Percentiles rank a stretch among this genome's conserved stretches.
Evolutionary conservation across 2,888 invertebrate genomes (phyloP).

Genomic region (Lithophane semibrunnea): DNA sequence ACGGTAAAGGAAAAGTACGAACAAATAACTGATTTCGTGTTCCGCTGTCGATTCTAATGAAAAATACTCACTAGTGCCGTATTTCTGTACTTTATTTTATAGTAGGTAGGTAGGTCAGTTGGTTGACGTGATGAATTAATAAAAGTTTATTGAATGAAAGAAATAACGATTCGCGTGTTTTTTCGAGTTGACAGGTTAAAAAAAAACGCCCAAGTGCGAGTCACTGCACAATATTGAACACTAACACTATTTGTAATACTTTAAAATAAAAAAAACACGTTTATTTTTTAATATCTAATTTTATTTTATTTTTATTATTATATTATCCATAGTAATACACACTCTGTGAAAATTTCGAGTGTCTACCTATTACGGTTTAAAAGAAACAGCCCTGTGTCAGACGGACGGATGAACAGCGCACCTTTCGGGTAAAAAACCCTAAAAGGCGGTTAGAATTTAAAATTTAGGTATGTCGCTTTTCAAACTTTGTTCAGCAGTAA

Average conservation of each 20-base stretch:
- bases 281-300: no score
- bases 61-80: conserved; percentile 1
- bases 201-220: not conserved
- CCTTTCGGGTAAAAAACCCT: not conserved
- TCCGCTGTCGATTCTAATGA: conserved; percentile 9
- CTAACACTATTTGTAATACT: no score
- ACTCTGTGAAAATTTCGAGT: no score
- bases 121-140: not conserved
- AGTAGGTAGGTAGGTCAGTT: not conserved
- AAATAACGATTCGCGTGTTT: no score
- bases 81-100: not conserved
- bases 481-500: not conserved
- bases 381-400: not conserved
- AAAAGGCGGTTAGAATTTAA: not conserved
- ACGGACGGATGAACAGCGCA: not conserved
- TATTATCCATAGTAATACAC: not conserved
- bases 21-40: conserved; percentile 16
- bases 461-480: not conserved
- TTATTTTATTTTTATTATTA: not conserved
- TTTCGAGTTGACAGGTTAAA: not conserved
- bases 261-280: no score
- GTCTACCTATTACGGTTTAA: not conserved
- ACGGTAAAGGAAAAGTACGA: conserved; percentile 11
- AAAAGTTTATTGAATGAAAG: not conserved
- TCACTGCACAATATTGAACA: no score